phyloP scores from a whole-genome alignment of 1,140 invertebrate species.

The Sinella curviseta region DNA sequence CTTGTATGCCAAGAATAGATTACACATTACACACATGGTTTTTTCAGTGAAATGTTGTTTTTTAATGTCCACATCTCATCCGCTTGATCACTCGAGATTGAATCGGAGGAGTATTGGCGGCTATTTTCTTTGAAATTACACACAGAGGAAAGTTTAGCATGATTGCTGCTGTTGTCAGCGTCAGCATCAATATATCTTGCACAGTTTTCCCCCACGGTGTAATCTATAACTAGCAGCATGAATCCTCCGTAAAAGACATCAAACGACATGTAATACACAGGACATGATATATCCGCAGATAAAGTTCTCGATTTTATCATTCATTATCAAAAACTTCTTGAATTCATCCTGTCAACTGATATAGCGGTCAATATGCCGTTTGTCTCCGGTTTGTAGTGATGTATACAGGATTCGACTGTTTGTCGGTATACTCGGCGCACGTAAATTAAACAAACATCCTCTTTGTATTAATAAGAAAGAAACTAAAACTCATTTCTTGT shows the following conservation, averaged over 20 bases:
- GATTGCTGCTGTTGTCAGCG: background rate
- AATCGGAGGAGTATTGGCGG: background rate
- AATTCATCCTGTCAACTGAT: too few species aligned
- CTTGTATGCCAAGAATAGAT: too few species aligned
- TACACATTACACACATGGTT: too few species aligned
- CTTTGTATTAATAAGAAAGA: too few species aligned
- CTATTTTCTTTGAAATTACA: background rate
- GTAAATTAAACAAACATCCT: too few species aligned
- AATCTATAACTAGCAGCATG: constrained; percentile 12
- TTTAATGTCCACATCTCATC: background rate
- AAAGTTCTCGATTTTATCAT: too few species aligned
- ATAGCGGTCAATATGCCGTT: too few species aligned
- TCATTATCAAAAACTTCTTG: too few species aligned
- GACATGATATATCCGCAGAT: background rate
- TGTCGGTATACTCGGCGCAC: too few species aligned
- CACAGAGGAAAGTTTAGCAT: background rate
- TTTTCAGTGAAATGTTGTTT: background rate
- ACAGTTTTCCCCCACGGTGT: background rate
- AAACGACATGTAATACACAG: background rate
- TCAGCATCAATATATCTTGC: constrained; percentile 1
- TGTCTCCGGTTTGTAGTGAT: too few species aligned
- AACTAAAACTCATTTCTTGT: too few species aligned
- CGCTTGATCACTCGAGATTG: background rate
- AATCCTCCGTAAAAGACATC: background rate
- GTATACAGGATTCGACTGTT: too few species aligned